Evolutionary conservation across 2,113 vertebrate species (phyloP).

Genomic region (Dicerorhinus sumatrensis): DNA sequence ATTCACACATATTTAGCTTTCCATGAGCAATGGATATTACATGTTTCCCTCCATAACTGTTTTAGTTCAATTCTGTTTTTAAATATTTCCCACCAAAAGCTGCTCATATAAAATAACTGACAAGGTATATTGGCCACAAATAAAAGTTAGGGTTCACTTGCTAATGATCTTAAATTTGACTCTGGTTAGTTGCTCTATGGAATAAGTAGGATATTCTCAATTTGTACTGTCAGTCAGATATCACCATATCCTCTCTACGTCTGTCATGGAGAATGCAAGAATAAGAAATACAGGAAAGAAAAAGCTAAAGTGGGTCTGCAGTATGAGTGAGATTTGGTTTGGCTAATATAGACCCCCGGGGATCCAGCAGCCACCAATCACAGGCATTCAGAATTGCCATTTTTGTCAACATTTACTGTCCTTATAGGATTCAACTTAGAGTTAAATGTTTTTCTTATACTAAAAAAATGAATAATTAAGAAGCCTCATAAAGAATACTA

Average conservation of each 20-base stretch:
- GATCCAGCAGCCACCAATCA: background rate
- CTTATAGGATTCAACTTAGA: background rate
- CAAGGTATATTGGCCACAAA: background rate
- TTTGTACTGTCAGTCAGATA: background rate
- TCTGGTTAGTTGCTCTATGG: background rate
- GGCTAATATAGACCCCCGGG: background rate
- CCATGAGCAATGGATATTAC: background rate
- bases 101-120: constrained; percentile 24
- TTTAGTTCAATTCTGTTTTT: background rate
- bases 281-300: background rate
- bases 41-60: background rate
- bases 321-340: background rate
- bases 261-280: background rate
- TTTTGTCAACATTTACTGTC: background rate
- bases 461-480: background rate
- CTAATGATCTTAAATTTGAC: background rate
- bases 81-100: background rate
- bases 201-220: background rate
- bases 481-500: background rate
- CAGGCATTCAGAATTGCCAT: background rate
- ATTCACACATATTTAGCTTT: background rate
- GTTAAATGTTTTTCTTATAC: background rate
- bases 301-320: background rate
- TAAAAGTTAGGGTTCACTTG: background rate
- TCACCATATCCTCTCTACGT: background rate